Base-by-base conservation (phyloP, 2,797 vertebrate genomes). In the Tapera naevia region DNA sequence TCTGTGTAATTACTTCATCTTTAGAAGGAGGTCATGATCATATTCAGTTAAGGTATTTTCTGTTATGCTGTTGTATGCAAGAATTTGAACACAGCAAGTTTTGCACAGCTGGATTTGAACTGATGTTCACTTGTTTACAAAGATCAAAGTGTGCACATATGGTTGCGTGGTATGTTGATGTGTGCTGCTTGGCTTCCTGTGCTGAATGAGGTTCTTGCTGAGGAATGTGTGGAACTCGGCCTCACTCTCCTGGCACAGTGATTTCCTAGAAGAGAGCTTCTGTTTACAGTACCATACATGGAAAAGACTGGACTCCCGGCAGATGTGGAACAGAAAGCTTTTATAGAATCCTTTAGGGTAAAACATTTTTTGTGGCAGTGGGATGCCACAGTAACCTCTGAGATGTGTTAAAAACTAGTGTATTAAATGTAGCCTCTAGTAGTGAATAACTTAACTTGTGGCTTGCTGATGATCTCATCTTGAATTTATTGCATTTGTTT, bases 211-310 rank as follows among this genome's bases (percentile, higher is more conserved):
- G 51, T 66, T 95, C 79, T 95, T 80, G 62, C 61, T 91, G 64
- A 96, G 91, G 96, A 96, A 97, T 94, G 96, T 43, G 81, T 93
- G 96, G 94, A 96, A 94, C 95, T 80, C 33, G 32, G 30, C n/a
- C 41, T 84, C 1, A 0, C 28, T 92, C 67, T 89, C 54, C 83
- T 79, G 51, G 92, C 84, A 30, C 37, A 96, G 69, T 8, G 8
- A 83, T 94, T 96, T 96, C 95, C 90, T 95, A 70, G 86, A 89
- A 93, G 88, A 88, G 88, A 91, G 91, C 84, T 95, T 96, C 94
- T 97, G 91, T 96, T 96, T 95, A 88, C 84, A 95, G 81, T 75
- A 86, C 96, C 88, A 76, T 96, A 94, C 79, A 92, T 95, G 96
- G 96, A 51, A 94, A 89, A 94, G 72, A 54, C 94, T 57, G 58